These are phyloP conservation scores for Julus scanicus DNA, from an alignment of 2,888 invertebrate species.

Conservation along the genomic window DNA sequence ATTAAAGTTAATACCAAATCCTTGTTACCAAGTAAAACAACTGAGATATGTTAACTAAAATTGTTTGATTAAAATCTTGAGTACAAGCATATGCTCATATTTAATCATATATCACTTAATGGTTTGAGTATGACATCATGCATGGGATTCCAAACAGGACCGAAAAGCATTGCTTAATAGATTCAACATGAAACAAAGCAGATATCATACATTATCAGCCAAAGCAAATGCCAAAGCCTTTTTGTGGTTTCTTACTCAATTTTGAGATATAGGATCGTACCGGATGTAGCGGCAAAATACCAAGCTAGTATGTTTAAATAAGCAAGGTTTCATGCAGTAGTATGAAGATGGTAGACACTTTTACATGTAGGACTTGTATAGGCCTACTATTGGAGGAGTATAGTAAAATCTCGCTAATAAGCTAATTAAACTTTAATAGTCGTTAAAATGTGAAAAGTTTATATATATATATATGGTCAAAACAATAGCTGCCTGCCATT, in stretches of 20 bases:
- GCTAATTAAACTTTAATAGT: conserved; percentile 26
- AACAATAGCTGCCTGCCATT: conserved; percentile 33
- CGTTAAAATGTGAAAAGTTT: conserved; percentile 33
- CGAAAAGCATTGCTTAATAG: neutral
- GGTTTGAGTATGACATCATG: neutral
- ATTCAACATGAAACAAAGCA: neutral
- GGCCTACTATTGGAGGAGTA: conserved; percentile 33
- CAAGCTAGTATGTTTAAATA: neutral
- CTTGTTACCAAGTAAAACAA: too few species aligned
- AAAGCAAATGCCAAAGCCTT: neutral
- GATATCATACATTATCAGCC: neutral
- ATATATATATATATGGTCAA: conserved; percentile 25
- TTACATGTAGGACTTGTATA: conserved; percentile 25
- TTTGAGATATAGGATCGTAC: neutral
- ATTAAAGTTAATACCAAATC: too few species aligned
- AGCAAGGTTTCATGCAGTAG: conserved; percentile 19
- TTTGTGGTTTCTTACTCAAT: neutral
- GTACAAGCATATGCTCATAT: neutral
- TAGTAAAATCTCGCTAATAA: conserved; percentile 26
- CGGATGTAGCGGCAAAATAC: conserved; percentile 1
- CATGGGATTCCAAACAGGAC: neutral
- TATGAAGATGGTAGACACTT: conserved; percentile 33
- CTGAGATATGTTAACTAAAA: too few species aligned
- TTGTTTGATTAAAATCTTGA: too few species aligned
- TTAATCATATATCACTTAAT: neutral